phyloP scores from a whole-genome alignment of 2,888 invertebrate species.

The Spialia ferax region DNA sequence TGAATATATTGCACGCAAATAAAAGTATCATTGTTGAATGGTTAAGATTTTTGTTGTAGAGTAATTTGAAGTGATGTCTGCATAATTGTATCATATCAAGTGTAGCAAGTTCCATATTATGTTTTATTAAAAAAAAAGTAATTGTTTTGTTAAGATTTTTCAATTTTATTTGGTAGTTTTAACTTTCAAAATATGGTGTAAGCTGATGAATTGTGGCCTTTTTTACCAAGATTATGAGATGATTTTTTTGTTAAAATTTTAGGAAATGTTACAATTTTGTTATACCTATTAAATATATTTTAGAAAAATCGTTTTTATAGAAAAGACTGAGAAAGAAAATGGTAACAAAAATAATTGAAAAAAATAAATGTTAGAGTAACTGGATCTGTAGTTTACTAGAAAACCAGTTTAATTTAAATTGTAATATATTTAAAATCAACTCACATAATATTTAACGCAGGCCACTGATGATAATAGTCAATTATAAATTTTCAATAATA shows the following conservation, averaged over 20 bases:
- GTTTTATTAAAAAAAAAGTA: not conserved
- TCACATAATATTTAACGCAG: constrained; percentile 40
- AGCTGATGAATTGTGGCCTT: constrained; percentile 1
- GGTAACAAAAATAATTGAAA: not conserved
- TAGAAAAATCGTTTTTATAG: not conserved
- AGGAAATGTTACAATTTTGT: not conserved
- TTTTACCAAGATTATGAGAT: not conserved
- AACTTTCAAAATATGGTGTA: not conserved
- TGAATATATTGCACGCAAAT: not conserved
- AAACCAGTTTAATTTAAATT: not conserved
- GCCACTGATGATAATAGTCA: constrained; percentile 64
- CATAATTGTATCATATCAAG: constrained; percentile 6
- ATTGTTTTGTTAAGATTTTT: constrained; percentile 5
- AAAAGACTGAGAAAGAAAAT: constrained; percentile 5
- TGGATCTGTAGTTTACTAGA: not conserved
- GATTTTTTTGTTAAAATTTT: not conserved
- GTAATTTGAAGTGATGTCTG: not conserved
- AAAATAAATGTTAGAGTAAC: not conserved
- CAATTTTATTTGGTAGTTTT: constrained; percentile 4
- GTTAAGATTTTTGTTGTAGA: not conserved
- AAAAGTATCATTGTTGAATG: not conserved
- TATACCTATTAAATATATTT: not conserved
- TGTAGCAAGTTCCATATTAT: not conserved
- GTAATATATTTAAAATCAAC: not conserved
- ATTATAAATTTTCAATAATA: constrained; percentile 55